Evolutionary conservation across 2,888 invertebrate genomes (phyloP).

Genomic region (Nemapogon koenigi): DNA sequence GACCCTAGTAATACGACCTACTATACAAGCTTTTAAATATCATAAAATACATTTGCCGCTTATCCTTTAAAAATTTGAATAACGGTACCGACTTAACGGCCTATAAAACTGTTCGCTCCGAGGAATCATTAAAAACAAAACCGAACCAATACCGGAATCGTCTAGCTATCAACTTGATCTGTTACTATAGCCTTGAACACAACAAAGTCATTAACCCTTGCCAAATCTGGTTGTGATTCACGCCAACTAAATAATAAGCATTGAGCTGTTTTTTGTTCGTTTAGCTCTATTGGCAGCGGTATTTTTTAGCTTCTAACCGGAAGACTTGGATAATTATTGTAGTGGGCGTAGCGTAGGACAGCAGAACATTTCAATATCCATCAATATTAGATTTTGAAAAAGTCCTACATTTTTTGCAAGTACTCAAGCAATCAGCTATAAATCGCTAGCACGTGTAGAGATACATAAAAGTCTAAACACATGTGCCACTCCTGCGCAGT

Average conservation of each 20-base stretch:
- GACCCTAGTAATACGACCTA: too few relatives aligned
- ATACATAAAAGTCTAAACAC: conserved; percentile 1
- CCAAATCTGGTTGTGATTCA: conserved; percentile 63
- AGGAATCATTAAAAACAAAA: conserved; percentile 18
- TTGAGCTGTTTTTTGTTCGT: conserved; percentile 57
- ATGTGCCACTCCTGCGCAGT: conserved; percentile 12
- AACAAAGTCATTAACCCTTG: conserved; percentile 62
- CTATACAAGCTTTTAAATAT: too few relatives aligned
- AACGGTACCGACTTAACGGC: conserved; percentile 37
- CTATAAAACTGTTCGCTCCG: conserved; percentile 33
- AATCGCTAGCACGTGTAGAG: conserved; percentile 6
- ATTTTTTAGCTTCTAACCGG: conserved; percentile 37
- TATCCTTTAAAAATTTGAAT: conserved; percentile 24
- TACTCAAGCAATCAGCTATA: too few relatives aligned
- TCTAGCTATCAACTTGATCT: conserved; percentile 36
- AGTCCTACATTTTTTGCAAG: too few relatives aligned
- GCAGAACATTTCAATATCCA: too few relatives aligned
- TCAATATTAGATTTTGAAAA: too few relatives aligned
- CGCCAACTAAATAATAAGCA: conserved; percentile 55
- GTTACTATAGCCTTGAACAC: conserved; percentile 56
- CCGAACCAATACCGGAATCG: conserved; percentile 36
- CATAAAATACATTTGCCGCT: too few relatives aligned
- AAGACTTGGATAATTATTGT: conserved; percentile 40
- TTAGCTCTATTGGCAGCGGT: conserved; percentile 29
- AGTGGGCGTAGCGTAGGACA: conserved; percentile 24